Evolutionary conservation across 2,113 vertebrate genomes (phyloP).

Genomic region (Pollimyrus isidori): DNA sequence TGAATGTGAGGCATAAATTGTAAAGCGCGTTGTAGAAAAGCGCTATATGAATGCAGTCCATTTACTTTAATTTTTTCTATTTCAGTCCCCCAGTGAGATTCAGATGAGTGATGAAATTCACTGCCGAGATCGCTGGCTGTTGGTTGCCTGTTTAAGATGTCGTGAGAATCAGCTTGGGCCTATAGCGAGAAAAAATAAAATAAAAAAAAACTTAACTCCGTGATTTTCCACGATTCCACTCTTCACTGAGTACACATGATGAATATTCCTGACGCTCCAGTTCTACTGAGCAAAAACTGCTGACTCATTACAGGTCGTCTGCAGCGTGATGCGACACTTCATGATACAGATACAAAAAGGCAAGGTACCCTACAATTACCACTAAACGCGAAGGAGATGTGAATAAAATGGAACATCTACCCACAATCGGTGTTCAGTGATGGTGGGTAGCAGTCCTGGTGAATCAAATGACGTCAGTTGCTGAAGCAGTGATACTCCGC

Average conservation of each 20-base stretch:
- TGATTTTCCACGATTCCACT: background rate
- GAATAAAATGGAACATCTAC: background rate
- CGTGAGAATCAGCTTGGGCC: background rate
- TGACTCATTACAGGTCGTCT: background rate
- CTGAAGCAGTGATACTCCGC: background rate
- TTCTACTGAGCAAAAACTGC: background rate
- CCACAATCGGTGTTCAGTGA: background rate
- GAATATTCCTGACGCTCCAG: background rate
- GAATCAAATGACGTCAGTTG: background rate
- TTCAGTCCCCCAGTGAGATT: background rate
- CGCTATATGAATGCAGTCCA: too few relatives aligned
- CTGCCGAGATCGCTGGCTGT: background rate
- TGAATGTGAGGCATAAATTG: too few relatives aligned
- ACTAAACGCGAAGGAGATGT: background rate
- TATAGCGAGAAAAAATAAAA: background rate
- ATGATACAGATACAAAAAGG: background rate
- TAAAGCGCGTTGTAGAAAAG: too few relatives aligned
- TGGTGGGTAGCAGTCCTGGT: background rate
- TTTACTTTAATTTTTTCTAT: background rate
- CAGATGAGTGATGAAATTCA: background rate
- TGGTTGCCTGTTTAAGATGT: background rate
- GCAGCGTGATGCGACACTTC: background rate
- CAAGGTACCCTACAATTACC: background rate
- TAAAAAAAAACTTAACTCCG: too few relatives aligned
- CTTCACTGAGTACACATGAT: background rate